phyloP scores from a whole-genome alignment of 1,140 invertebrate genomes.

The Stegodyphus dumicola region DNA sequence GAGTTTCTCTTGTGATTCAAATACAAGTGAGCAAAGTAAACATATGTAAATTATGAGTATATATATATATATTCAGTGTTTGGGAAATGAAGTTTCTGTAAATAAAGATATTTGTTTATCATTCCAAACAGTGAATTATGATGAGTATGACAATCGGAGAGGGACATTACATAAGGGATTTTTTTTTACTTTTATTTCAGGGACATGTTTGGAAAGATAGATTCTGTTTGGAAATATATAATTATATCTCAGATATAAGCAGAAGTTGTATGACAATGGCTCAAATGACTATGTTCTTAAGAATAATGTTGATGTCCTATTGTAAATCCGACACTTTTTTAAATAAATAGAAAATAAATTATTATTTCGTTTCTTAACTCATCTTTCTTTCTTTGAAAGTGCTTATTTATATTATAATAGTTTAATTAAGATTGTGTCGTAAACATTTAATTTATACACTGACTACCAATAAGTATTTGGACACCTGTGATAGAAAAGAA shows the following conservation, averaged over 20 bases:
- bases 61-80: not conserved
- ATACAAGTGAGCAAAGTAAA: not conserved
- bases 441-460: too few species aligned
- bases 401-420: too few species aligned
- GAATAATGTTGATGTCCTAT: constrained; percentile 58
- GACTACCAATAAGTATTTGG: too few species aligned
- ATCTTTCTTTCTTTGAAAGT: not conserved
- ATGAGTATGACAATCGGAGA: constrained; percentile 53
- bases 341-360: constrained; percentile 53
- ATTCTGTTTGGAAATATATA: constrained; percentile 10
- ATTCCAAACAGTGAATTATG: constrained; percentile 29
- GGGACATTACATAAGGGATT: constrained; percentile 32
- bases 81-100: constrained; percentile 7
- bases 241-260: not conserved
- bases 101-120: constrained; percentile 31
- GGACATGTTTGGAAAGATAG: not conserved
- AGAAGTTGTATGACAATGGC: constrained; percentile 44
- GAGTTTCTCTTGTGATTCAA: constrained; percentile 29
- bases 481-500: too few species aligned
- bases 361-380: constrained; percentile 46
- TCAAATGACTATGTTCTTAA: constrained; percentile 59
- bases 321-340: constrained; percentile 55
- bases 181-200: constrained; percentile 1
- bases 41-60: not conserved
- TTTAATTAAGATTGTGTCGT: too few species aligned